Evolutionary conservation across 2,888 invertebrate species (phyloP), one percentile per base, ranked within the genome.

Genomic region (Epinotia bilunana): DNA sequence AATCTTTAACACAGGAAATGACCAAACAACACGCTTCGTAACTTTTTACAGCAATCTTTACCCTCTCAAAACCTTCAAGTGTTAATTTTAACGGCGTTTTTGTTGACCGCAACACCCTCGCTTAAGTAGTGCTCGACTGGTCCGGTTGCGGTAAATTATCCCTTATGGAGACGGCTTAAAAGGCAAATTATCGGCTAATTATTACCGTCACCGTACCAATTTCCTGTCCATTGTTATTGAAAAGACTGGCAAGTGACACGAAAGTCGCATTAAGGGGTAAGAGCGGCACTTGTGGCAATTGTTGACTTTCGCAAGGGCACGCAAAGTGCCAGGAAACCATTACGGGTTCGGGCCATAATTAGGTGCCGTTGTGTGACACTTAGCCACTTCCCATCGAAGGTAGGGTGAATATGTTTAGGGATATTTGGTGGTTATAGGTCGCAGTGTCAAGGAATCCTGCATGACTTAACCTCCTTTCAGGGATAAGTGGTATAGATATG

Each of bases 291-390:
- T 77, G 69, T 46, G 74, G 61, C 69, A 79, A 77, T 74, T 80
- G 78, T 77, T 78, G 80, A 81, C 77, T 79, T 81, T 81, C 79
- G 79, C 81, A 82, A 83, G 84, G 83, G 80, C 83, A 73, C 80
- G 83, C 80, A 84, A 85, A 88, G 86, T 87, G 85, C 79, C 89
- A 88, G 92, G 92, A 92, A 92, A 86, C 83, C 83, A 86, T 89
- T 87, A 88, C 13, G 39, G 23, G 49, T 64, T 70, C 84, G 82
- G 77, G 79, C 81, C 86, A 89, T 91, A 90, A 93, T 93, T 91
- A 90, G 91, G 87, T 89, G 88, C 80, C 81, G 83, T 85, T 85
- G 83, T 86, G 87, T 88, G 87, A 90, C 90, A 91, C 91, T 91
- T 87, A 86, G 81, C 71, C 73, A 80, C 86, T 92, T 92, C 91